These are phyloP conservation scores for Phalacrocorax pelagicus DNA, from an alignment of 2,113 vertebrate species.

Conservation along the genomic window DNA sequence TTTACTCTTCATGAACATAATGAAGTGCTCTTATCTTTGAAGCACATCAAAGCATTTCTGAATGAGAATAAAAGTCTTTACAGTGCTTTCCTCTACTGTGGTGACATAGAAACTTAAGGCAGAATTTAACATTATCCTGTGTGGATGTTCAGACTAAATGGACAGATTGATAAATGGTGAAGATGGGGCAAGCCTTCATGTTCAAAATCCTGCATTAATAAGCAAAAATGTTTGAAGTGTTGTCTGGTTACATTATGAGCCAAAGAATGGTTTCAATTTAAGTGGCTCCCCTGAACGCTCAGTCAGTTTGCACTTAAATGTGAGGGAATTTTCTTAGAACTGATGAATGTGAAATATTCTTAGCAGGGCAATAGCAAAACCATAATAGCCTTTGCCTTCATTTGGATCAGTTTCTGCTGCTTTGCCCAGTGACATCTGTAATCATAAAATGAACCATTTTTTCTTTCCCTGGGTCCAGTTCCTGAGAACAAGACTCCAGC, in stretches of 20 bases:
- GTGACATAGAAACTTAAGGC: neutral
- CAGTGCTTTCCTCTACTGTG: neutral
- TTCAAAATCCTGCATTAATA: constrained; percentile 28
- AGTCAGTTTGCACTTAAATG: neutral
- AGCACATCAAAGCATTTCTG: constrained; percentile 27
- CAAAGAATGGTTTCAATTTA: constrained; percentile 25
- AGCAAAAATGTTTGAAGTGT: constrained; percentile 19
- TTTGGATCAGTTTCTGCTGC: neutral
- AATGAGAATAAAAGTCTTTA: neutral
- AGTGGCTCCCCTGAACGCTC: neutral
- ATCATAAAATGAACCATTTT: neutral
- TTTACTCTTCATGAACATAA: neutral
- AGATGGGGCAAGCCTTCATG: neutral
- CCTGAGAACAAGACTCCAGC: neutral
- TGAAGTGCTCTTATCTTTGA: constrained; percentile 19
- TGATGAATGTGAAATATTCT: neutral
- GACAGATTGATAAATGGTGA: neutral
- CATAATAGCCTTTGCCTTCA: neutral
- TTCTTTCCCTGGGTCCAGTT: neutral
- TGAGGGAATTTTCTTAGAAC: neutral
- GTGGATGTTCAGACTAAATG: neutral
- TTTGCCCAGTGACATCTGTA: neutral
- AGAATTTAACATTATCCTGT: neutral
- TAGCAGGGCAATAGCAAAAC: neutral
- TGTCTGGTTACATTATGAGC: neutral